Conservation (phyloP, 2,113 vertebrate genomes). For the Andinoacara biseriatus region DNA sequence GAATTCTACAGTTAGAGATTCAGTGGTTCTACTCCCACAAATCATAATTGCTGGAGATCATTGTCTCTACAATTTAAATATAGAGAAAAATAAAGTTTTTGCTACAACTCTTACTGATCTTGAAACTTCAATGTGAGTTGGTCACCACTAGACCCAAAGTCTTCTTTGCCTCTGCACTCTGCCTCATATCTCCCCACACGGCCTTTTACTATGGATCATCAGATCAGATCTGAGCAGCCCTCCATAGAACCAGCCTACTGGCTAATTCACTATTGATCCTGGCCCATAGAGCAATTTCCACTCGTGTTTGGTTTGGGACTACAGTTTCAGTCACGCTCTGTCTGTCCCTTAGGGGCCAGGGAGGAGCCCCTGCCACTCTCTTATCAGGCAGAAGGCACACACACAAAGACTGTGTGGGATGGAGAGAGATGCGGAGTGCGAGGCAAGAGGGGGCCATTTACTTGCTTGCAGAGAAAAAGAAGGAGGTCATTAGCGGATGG, state of each 20-base stretch:
- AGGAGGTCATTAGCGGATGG: constrained; percentile 70
- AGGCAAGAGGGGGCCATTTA: constrained; percentile 11
- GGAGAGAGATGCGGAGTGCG: constrained; percentile 55
- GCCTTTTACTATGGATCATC: constrained; percentile 74
- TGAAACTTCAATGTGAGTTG: constrained; percentile 15
- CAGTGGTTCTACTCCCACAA: background rate
- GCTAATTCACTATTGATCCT: constrained; percentile 85
- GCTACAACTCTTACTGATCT: background rate
- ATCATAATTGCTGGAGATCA: background rate
- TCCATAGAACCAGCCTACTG: constrained; percentile 75
- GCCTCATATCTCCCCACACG: constrained; percentile 52
- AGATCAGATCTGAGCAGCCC: constrained; percentile 69
- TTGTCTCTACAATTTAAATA: background rate
- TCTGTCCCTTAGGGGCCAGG: constrained; percentile 67
- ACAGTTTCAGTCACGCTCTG: constrained; percentile 75
- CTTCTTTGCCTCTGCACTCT: constrained; percentile 31
- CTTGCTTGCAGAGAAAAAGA: constrained; percentile 49
- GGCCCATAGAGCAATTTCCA: constrained; percentile 75
- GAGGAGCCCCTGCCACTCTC: constrained; percentile 70
- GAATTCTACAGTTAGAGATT: too few relatives aligned
- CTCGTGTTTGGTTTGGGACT: constrained; percentile 79
- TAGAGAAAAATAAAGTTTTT: too few relatives aligned
- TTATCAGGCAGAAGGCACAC: constrained; percentile 70
- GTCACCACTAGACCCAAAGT: constrained; percentile 24
- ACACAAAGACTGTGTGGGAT: constrained; percentile 56